Evolutionary conservation across 2,888 invertebrate genomes (phyloP).

Genomic region (Apodemia zela): DNA sequence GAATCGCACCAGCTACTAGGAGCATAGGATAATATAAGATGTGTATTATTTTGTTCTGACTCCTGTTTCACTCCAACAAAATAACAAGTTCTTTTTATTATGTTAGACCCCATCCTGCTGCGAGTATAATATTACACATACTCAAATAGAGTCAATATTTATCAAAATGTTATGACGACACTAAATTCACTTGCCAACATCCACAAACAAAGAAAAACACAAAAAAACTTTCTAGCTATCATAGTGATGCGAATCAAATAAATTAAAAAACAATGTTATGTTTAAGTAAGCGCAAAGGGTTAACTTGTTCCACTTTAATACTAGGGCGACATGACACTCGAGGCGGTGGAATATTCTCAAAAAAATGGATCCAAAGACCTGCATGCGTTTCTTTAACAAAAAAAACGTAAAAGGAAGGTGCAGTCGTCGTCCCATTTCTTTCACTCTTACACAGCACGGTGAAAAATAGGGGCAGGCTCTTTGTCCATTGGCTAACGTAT

Average conservation of each 20-base stretch:
- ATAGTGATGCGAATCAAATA: not conserved
- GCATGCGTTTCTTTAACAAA: conserved; percentile 37
- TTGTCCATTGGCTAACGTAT: conserved; percentile 11
- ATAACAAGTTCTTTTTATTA: no score
- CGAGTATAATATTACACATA: no score
- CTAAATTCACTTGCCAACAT: no score
- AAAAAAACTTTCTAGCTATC: no score
- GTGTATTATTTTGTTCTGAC: not conserved
- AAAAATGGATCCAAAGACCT: conserved; percentile 32
- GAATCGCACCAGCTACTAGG: not conserved
- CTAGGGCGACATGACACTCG: conserved; percentile 47
- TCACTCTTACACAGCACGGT: conserved; percentile 28
- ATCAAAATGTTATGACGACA: no score
- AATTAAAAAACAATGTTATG: not conserved
- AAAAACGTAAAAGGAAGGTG: conserved; percentile 33
- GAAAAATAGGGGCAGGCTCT: conserved; percentile 21
- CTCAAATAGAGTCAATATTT: no score
- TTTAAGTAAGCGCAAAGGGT: conserved; percentile 39
- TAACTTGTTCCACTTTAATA: conserved; percentile 55
- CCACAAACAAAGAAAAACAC: no score
- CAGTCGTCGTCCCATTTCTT: conserved; percentile 36
- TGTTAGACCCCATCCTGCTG: no score
- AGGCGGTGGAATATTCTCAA: conserved; percentile 33
- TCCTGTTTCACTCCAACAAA: no score
- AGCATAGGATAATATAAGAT: not conserved